Percentiles rank a stretch among this genome's conserved stretches.
phyloP scores from a whole-genome alignment of 35 echinoderm and acorn worm genomes.

The Lytechinus pictus region DNA sequence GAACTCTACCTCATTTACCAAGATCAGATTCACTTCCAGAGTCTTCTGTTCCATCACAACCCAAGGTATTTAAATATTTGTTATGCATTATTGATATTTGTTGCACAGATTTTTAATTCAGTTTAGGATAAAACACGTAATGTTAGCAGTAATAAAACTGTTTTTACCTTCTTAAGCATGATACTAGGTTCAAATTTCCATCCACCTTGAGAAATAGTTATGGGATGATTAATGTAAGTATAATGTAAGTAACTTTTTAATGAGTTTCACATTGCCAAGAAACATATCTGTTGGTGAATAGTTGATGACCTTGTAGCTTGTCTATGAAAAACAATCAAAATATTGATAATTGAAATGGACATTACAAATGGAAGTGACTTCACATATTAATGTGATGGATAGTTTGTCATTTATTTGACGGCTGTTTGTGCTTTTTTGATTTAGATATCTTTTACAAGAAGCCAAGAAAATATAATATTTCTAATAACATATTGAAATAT shows the following conservation, averaged over 20 bases:
- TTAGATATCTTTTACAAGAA: too few species aligned
- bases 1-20: slow-evolving; percentile 34
- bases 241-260: too few species aligned
- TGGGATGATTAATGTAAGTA: too few species aligned
- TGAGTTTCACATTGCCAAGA: background rate
- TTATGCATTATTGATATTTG: too few species aligned
- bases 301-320: background rate
- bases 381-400: background rate
- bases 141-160: background rate
- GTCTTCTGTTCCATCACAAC: background rate
- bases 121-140: background rate
- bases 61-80: background rate
- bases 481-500: background rate
- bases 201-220: too few species aligned
- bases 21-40: slow-evolving; percentile 3
- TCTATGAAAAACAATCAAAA: background rate
- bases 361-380: background rate
- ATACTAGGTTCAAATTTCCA: too few species aligned
- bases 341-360: background rate
- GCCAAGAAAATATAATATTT: background rate
- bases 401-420: too few species aligned
- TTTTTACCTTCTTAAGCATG: too few species aligned
- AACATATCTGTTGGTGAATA: background rate
- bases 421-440: too few species aligned
- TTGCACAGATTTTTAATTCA: background rate